Evolutionary conservation across 2,888 invertebrate species (phyloP), one percentile per base, ranked within the genome.

Genomic region (Caenorhabditis zanzibari): DNA sequence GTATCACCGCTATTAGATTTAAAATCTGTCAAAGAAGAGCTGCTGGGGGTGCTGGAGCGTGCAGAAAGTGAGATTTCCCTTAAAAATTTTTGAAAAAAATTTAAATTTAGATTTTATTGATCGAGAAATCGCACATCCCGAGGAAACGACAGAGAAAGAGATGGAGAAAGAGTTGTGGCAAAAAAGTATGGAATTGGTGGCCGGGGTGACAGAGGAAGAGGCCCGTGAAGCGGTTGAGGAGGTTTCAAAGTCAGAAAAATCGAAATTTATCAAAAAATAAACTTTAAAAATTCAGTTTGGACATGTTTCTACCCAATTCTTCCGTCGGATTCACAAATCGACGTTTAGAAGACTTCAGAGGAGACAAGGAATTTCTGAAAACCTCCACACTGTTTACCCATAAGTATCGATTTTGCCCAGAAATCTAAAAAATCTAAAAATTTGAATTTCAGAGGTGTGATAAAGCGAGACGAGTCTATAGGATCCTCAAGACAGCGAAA

Each of bases 1-100:
- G 54, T 81, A 32, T 87, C 88, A 5, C 85, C 85, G 10, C 61
- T 86, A 24, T 35, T 87, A 2, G 32, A 82, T 35, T 35, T 88
- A 10, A 35, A 38, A 26, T 38, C 54, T 9, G 84, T 84, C 41
- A 64, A 76, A 32, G 85, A 85, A 26, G 74, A 68, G 41, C 82
- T 81, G 1, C 3, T 76, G 14, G 61, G 49, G 1, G n/a, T 9
- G 14, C 19, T 47, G 38, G 24, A 82, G 2, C 1, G 16, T n/a
- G 66, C 24, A 41, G 71, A 82, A 54, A 44, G 75, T 75, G 35
- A 35, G 24, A 32, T n/a, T n/a, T n/a, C n/a, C n/a, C n/a, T n/a
- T n/a, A 19, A 24, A 28, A 12, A 28, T 2, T 24, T 54, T 26
- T 22, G n/a, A n/a, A 35, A 26, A 38, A 54, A 26, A 26, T n/a